Evolutionary conservation across 2,888 invertebrate species (phyloP).

Genomic region (Quadriops clusia): DNA sequence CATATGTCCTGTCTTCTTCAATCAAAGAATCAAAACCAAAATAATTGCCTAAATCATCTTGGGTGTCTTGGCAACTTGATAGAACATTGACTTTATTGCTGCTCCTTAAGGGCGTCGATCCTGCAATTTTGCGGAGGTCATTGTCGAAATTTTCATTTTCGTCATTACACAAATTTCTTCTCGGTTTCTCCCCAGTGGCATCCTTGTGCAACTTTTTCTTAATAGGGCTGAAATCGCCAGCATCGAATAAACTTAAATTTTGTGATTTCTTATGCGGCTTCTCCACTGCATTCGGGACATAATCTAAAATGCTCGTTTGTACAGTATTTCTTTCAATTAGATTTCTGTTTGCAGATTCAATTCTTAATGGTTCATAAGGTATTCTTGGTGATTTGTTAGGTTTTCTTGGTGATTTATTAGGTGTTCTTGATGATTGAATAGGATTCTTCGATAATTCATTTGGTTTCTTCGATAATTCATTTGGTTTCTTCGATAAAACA

Average conservation of each 20-base stretch:
- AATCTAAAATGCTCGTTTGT: conserved; percentile 12
- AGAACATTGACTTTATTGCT: too few relatives aligned
- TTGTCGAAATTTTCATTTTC: conserved; percentile 7
- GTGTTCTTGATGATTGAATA: too few relatives aligned
- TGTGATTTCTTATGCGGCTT: conserved; percentile 1
- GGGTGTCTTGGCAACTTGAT: not conserved
- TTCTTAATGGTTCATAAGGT: too few relatives aligned
- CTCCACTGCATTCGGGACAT: too few relatives aligned
- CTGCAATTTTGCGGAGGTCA: too few relatives aligned
- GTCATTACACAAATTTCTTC: conserved; percentile 8
- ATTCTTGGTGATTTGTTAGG: too few relatives aligned
- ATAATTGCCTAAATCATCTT: not conserved
- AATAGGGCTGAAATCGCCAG: conserved; percentile 12
- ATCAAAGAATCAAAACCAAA: not conserved
- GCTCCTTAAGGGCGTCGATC: too few relatives aligned
- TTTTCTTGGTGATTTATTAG: conserved; percentile 7
- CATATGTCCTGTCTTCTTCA: not conserved
- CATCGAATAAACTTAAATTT: conserved; percentile 10
- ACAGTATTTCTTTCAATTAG: not conserved
- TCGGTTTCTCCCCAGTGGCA: conserved; percentile 3
- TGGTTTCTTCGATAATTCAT: too few relatives aligned
- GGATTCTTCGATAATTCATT: too few relatives aligned
- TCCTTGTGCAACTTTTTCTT: conserved; percentile 4
- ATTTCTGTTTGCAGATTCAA: too few relatives aligned
- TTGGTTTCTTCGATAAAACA: too few relatives aligned